Evolutionary conservation across 2,113 vertebrate species (phyloP), one percentile per base, ranked within the genome.

Genomic region (Atlantisia rogersi): DNA sequence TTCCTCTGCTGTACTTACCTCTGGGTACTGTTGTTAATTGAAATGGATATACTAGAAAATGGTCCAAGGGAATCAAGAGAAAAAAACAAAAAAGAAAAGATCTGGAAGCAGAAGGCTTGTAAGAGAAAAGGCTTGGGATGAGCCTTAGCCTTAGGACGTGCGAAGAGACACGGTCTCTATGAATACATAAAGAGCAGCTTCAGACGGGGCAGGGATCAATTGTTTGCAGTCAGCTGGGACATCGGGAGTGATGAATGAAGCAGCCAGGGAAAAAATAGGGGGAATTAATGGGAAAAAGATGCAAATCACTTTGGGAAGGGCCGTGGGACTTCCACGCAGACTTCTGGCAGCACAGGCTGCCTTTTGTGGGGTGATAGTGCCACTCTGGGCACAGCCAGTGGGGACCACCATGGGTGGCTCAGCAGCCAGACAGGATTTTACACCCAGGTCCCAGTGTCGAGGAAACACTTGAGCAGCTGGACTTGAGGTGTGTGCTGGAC

Each of bases 141-240:
- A 88, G 62, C 64, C 25, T 29, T 21, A 75, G 55, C 31, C 10
- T 48, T 48, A 37, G 56, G 56, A 48, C 60, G 44, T 69, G 79
- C 39, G 31, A 60, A 86, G 73, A 88, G 59, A 42, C 50, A 48
- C 40, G 86, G 9, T 82, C 77, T 76, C 79, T 96, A 48, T 46
- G 80, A 93, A 62, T 70, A 92, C n/a, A 71, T 62, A 52, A 92
- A 75, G 62, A 94, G 39, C 39, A 60, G 74, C 90, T 89, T 92
- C 37, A 68, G 63, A 76, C 42, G 2, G 0, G 58, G 46, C 53
- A 94, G 69, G 75, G 81, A 90, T 86, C 64, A 84, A 79, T 92
- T 91, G 74, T 90, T 87, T 91, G 60, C 83, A 80, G 89, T 90
- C 90, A 77, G 9, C 28, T 94, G 76, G 68, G 68, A 94, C 90